phyloP scores from a whole-genome alignment of 2,113 vertebrate species.

The Bos indicus region DNA sequence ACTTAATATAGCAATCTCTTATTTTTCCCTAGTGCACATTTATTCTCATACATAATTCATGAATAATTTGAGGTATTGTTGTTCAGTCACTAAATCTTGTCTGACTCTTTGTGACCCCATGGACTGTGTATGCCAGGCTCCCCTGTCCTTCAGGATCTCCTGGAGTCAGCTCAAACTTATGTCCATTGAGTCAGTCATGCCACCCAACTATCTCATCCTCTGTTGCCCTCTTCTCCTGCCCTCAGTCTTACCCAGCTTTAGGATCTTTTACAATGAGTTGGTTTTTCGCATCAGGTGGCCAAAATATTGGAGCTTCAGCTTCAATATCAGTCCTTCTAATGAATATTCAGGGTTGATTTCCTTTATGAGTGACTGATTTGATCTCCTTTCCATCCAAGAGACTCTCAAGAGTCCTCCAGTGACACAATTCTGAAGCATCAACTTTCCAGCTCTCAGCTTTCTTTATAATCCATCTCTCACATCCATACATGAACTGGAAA shows the following conservation, averaged over 20 bases:
- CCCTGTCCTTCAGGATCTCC: background rate
- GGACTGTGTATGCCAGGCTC: background rate
- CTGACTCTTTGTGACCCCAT: background rate
- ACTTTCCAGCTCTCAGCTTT: background rate
- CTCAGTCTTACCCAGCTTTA: background rate
- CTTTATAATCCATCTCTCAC: background rate
- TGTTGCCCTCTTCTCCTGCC: background rate
- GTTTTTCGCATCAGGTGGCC: background rate
- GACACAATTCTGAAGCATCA: background rate
- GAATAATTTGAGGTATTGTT: background rate
- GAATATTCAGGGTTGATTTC: background rate
- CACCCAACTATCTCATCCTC: background rate
- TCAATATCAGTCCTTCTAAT: background rate
- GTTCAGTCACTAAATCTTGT: background rate
- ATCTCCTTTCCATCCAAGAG: background rate
- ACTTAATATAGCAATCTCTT: background rate
- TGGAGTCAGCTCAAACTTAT: background rate
- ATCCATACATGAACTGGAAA: background rate
- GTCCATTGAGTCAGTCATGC: background rate
- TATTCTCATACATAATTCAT: background rate
- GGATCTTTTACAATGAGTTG: background rate
- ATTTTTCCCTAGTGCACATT: background rate
- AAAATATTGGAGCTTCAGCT: background rate
- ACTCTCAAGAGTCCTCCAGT: background rate
- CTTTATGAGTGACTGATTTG: background rate